Conservation (phyloP, 1,140 invertebrate species). For the Penaeus vannamei region DNA sequence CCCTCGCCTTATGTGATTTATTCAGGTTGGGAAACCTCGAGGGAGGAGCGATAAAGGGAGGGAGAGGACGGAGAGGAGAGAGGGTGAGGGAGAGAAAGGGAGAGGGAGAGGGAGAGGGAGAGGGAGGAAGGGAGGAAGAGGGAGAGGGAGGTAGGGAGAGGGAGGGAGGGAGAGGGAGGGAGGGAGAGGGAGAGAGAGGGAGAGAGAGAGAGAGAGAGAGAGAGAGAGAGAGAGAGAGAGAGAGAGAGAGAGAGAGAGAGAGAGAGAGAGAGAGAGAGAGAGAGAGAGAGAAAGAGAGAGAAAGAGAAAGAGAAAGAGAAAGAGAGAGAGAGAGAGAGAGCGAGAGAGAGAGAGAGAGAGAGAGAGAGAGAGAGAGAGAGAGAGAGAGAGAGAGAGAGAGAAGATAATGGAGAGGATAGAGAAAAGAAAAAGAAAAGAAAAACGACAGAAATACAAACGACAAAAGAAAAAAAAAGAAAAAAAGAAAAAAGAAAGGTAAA, state of each 20-base stretch:
- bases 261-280: not conserved
- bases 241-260: conserved; percentile 1
- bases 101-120: not conserved
- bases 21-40: too few relatives aligned
- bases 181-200: too few relatives aligned
- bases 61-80: not conserved
- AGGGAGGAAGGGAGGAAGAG: not conserved
- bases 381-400: not conserved
- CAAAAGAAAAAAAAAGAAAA: too few relatives aligned
- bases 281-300: conserved; percentile 24
- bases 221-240: conserved; percentile 17
- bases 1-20: too few relatives aligned
- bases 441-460: not conserved
- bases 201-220: not conserved
- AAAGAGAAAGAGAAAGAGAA: not conserved
- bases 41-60: not conserved
- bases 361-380: not conserved
- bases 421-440: not conserved
- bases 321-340: not conserved
- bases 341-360: conserved; percentile 1
- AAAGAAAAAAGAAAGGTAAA: too few relatives aligned
- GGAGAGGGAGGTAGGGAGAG: not conserved
- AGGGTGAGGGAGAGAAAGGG: not conserved
- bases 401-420: not conserved
- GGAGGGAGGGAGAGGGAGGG: too few relatives aligned